A percentile compares a stretch with the other conserved stretches of the same genome.
Evolutionary conservation across 2,888 invertebrate species (phyloP).

Genomic region (Cephus spinipes): DNA sequence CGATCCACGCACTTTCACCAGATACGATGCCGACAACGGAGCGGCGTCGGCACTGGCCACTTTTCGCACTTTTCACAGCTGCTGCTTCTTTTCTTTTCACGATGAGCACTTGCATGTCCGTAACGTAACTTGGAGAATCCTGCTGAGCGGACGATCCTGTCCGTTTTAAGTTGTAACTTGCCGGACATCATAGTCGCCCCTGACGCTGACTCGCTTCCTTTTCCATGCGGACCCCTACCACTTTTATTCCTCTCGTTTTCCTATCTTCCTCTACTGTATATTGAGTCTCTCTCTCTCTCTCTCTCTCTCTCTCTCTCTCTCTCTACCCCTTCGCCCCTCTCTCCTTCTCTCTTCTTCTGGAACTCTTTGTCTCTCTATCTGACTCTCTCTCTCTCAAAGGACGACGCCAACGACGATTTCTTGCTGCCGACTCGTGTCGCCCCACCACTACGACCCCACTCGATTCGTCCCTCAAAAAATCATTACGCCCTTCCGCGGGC

Average conservation of each 20-base stretch:
- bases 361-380: constrained; percentile 7
- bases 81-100: no score
- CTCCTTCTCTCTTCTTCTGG: not conserved
- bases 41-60: no score
- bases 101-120: no score
- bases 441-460: constrained; percentile 75
- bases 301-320: constrained; percentile 16
- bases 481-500: constrained; percentile 81
- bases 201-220: not conserved
- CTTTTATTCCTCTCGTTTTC: constrained; percentile 22
- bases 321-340: constrained; percentile 5
- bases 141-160: no score
- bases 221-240: constrained; percentile 18
- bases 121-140: no score
- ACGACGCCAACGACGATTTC: constrained; percentile 15
- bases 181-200: constrained; percentile 13
- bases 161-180: no score
- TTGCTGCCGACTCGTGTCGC: constrained; percentile 56
- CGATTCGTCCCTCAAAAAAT: constrained; percentile 88
- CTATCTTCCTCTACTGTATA: constrained; percentile 2
- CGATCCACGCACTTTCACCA: constrained; percentile 6
- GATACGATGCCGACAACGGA: no score
- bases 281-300: constrained; percentile 8
- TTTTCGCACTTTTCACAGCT: no score
- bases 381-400: constrained; percentile 16